Evolutionary conservation across 2,888 invertebrate genomes (phyloP).

Genomic region (Dicyrtoma fusca): DNA sequence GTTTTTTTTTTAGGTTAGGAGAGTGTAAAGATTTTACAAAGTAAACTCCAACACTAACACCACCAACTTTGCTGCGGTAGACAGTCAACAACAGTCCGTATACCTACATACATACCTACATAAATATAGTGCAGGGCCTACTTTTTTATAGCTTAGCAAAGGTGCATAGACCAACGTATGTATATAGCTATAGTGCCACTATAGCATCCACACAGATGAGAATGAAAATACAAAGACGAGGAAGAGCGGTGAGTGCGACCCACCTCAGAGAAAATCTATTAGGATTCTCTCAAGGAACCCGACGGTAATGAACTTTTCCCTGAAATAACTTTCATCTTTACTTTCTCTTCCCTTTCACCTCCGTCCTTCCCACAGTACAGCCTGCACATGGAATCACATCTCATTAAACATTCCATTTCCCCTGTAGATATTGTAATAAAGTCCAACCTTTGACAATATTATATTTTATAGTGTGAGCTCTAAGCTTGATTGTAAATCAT

Average conservation of each 20-base stretch:
- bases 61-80: too few species aligned
- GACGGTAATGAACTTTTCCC: constrained; percentile 26
- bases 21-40: too few species aligned
- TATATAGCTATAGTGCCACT: too few species aligned
- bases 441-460: constrained; percentile 22
- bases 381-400: constrained; percentile 28
- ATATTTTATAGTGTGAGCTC: constrained; percentile 6
- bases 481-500: constrained; percentile 9
- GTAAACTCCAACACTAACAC: too few species aligned
- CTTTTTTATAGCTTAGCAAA: too few species aligned
- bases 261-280: constrained; percentile 6
- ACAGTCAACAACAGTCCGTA: too few species aligned
- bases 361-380: neutral
- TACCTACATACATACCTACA: too few species aligned
- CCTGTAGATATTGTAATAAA: constrained; percentile 3
- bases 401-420: constrained; percentile 30
- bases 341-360: constrained; percentile 2
- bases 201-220: too few species aligned
- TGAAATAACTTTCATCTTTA: constrained; percentile 17
- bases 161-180: too few species aligned
- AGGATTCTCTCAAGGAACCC: neutral
- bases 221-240: neutral
- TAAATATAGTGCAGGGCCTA: too few species aligned
- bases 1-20: too few species aligned
- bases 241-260: constrained; percentile 14